Conservation (phyloP, 2,888 invertebrate genomes). For the Zhuqinia jingwanae region DNA sequence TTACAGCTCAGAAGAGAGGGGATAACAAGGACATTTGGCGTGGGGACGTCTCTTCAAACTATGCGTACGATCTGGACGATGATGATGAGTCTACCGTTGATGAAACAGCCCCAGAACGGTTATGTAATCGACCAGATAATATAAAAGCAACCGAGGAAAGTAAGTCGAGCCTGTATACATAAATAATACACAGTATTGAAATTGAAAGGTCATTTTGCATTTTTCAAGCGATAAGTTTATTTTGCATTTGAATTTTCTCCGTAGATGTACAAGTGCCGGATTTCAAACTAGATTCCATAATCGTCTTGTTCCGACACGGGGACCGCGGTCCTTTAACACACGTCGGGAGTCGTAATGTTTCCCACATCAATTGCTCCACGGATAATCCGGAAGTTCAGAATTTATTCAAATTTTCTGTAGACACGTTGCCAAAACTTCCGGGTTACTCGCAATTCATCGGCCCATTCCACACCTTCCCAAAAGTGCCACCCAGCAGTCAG, state of each 20-base stretch:
- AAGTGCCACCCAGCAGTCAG: conserved; percentile 85
- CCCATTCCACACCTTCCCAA: conserved; percentile 92
- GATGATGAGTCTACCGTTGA: conserved; percentile 43
- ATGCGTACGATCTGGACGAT: conserved; percentile 47
- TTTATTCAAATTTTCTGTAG: conserved; percentile 74
- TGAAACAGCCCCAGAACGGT: conserved; percentile 65
- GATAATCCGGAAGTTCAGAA: conserved; percentile 80
- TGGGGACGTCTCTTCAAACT: conserved; percentile 34
- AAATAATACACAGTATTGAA: not conserved
- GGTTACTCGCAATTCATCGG: conserved; percentile 89
- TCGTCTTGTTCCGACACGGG: conserved; percentile 92
- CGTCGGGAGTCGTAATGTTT: conserved; percentile 86
- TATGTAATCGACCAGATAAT: conserved; percentile 88
- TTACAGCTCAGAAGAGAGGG: conserved; percentile 8
- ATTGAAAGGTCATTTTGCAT: not conserved
- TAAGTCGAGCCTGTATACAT: conserved; percentile 80
- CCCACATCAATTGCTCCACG: conserved; percentile 86
- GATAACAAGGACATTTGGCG: not conserved
- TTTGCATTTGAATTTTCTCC: conserved; percentile 72
- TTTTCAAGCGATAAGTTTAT: not conserved
- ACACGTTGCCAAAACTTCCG: conserved; percentile 75
- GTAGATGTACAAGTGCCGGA: conserved; percentile 83
- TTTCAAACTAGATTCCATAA: conserved; percentile 86
- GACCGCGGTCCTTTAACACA: conserved; percentile 94
- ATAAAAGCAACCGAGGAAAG: conserved; percentile 89